Evolutionary conservation across 2,888 invertebrate genomes (phyloP), one percentile per base, ranked within the genome.

Genomic region (Rhagonycha lutea): DNA sequence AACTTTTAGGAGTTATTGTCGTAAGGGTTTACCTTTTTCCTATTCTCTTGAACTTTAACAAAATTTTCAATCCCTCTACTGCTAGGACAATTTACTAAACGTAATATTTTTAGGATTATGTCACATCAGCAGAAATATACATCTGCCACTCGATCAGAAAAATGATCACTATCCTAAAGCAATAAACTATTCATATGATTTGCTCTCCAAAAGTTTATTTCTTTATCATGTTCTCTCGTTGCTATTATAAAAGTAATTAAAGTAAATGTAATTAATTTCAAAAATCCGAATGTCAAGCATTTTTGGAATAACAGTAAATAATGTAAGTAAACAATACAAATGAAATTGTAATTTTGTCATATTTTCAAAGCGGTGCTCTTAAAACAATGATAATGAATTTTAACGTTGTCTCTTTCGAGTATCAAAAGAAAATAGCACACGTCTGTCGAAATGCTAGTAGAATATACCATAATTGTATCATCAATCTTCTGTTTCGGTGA

Each of bases 81-180:
- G 68, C 62, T 69, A 69, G 18, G 47, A 61, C 69, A 60, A 75
- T 75, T 71, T 75, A 75, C 61, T 63, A 75, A 71, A 75, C 68
- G 67, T 67, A 72, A 75, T 75, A 75, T 63, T 18, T 28, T 74
- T 47, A 26, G 70, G 68, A 71, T 75, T 75, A 75, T 75, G 75
- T 72, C 63, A 62, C 68, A 71, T 75, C 75, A 75, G 75, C 75
- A 75, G 62, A 71, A 72, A 72, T 75, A 69, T 75, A 72, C 72
- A 72, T 75, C 68, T 68, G 71, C 62, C 68, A 68, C 29, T 65
- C 69, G 69, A 69, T 74, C 67, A 67, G 67, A 74, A 61, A 63
- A 29, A 75, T 71, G 75, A 68, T 68, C 68, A 24, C 68, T 68
- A 62, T 68, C 75, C 72, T 63, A 62, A 72, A 70, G 71, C 69